phyloP scores from a whole-genome alignment of 2,888 invertebrate species.

The Tinea pellionella region DNA sequence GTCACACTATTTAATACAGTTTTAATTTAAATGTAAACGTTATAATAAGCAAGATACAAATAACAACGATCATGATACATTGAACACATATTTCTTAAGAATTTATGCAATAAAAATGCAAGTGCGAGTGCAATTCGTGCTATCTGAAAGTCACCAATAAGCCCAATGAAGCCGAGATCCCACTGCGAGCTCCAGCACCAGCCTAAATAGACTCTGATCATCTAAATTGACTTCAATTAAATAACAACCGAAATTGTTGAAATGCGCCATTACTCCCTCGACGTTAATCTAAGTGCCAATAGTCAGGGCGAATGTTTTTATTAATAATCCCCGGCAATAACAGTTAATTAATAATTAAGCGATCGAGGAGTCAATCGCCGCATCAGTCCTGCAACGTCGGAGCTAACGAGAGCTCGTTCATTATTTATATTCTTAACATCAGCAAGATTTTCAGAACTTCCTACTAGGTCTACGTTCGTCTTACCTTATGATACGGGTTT shows the following conservation, averaged over 20 bases:
- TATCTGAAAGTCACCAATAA: slow-evolving; percentile 70
- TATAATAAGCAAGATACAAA: background rate
- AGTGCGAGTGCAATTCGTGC: slow-evolving; percentile 67
- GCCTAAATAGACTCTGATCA: slow-evolving; percentile 71
- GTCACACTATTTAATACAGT: background rate
- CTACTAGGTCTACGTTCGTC: no score
- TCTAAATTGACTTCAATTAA: slow-evolving; percentile 71
- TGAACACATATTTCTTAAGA: background rate
- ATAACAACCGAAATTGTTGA: slow-evolving; percentile 71
- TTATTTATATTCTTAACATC: background rate
- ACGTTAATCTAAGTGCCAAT: slow-evolving; percentile 69
- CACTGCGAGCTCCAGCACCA: slow-evolving; percentile 67
- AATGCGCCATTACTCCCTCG: slow-evolving; percentile 70
- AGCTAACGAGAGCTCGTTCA: background rate
- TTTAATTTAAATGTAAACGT: background rate
- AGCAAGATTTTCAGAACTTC: no score
- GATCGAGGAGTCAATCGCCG: slow-evolving; percentile 39
- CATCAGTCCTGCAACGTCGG: slow-evolving; percentile 39
- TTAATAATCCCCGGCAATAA: slow-evolving; percentile 61
- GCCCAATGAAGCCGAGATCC: slow-evolving; percentile 70
- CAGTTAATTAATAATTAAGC: slow-evolving; percentile 66
- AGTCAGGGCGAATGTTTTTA: slow-evolving; percentile 66
- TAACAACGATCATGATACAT: background rate
- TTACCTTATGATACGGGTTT: no score
- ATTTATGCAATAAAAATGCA: slow-evolving; percentile 39